phyloP scores from a whole-genome alignment of 2,797 vertebrate genomes.

The Hippoglossus hippoglossus region DNA sequence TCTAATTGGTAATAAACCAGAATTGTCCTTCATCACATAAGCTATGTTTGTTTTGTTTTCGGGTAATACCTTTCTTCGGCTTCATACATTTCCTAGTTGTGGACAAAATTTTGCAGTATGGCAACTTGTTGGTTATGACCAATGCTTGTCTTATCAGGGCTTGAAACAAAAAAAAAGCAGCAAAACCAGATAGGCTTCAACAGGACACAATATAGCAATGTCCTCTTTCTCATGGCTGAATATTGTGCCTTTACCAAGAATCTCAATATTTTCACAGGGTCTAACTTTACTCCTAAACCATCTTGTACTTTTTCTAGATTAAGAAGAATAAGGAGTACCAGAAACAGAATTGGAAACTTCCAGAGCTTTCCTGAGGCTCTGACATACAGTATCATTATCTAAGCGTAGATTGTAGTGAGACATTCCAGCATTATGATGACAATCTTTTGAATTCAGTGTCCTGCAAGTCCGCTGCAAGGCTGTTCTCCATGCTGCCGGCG shows the following conservation, averaged over 20 bases:
- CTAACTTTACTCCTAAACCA: constrained; percentile 66
- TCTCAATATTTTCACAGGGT: constrained; percentile 79
- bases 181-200: constrained; percentile 45
- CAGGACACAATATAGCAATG: constrained; percentile 61
- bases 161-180: constrained; percentile 25
- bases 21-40: neutral
- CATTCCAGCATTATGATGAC: constrained; percentile 74
- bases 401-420: constrained; percentile 66
- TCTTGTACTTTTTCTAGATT: constrained; percentile 70
- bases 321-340: constrained; percentile 44
- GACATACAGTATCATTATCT: constrained; percentile 25
- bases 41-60: neutral
- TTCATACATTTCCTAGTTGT: neutral
- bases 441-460: constrained; percentile 69
- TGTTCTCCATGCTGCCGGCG: constrained; percentile 28
- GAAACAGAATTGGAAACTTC: constrained; percentile 37
- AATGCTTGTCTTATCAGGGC: constrained; percentile 64
- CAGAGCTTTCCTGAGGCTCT: constrained; percentile 43
- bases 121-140: constrained; percentile 8
- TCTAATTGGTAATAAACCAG: neutral
- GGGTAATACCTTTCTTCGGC: neutral
- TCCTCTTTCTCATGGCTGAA: constrained; percentile 76
- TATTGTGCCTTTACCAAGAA: constrained; percentile 83
- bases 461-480: constrained; percentile 39
- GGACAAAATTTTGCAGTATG: neutral